Evolutionary conservation across 1,140 invertebrate species (phyloP).

Genomic region (Drosophila tristis): DNA sequence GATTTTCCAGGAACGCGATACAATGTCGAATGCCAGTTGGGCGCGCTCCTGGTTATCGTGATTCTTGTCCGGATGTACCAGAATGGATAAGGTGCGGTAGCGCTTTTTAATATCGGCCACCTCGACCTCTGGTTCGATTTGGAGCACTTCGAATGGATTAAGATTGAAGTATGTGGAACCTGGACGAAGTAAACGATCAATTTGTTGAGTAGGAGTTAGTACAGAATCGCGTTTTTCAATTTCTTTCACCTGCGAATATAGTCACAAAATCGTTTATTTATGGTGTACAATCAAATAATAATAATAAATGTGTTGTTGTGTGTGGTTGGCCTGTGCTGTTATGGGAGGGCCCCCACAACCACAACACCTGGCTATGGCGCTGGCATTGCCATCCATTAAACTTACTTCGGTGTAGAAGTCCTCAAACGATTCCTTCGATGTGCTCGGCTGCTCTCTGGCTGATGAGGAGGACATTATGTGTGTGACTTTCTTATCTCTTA

Average conservation of each 20-base stretch:
- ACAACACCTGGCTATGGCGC: constrained; percentile 14
- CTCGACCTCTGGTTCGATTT: constrained; percentile 95
- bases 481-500: constrained; percentile 25
- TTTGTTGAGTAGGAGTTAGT: constrained; percentile 97
- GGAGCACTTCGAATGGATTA: constrained; percentile 97
- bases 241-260: constrained; percentile 84
- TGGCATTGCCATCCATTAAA: constrained; percentile 31
- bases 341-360: constrained; percentile 25
- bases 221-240: constrained; percentile 84
- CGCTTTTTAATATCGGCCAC: constrained; percentile 98
- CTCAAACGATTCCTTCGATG: constrained; percentile 80
- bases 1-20: constrained; percentile 98
- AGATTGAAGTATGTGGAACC: constrained; percentile 98
- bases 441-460: constrained; percentile 62
- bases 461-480: constrained; percentile 62
- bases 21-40: constrained; percentile 96
- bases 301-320: constrained; percentile 20
- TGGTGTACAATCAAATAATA: constrained; percentile 42
- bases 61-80: constrained; percentile 94
- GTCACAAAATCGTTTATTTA: constrained; percentile 73
- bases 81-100: constrained; percentile 97
- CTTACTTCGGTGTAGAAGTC: constrained; percentile 84
- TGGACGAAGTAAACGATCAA: constrained; percentile 95
- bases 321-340: constrained; percentile 11
- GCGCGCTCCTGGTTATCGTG: constrained; percentile 97